Evolutionary conservation across 2,888 invertebrate species (phyloP).

Genomic region (Leptinotarsa rubiginosa): DNA sequence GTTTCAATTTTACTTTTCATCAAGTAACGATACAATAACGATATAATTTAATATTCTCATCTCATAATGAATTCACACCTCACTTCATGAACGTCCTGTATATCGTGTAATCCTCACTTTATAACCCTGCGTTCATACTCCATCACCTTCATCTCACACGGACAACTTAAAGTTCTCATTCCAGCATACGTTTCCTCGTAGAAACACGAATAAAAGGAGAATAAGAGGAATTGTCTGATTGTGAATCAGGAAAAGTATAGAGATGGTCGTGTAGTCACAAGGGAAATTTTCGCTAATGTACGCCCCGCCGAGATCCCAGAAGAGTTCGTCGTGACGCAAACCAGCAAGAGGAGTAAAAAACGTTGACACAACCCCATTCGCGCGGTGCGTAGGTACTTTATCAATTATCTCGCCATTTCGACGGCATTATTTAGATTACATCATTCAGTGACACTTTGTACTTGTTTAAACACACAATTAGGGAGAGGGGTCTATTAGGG

Average conservation of each 20-base stretch:
- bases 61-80: no score
- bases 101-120: no score
- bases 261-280: conserved; percentile 54
- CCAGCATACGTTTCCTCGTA: background rate
- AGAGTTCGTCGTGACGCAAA: conserved; percentile 36
- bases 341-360: conserved; percentile 32
- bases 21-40: no score
- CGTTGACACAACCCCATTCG: conserved; percentile 9
- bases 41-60: no score
- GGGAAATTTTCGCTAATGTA: conserved; percentile 65
- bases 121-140: no score
- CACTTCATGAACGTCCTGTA: no score
- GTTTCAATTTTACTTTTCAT: no score
- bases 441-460: conserved; percentile 45
- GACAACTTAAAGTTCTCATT: no score
- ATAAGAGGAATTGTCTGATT: conserved; percentile 53
- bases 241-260: conserved; percentile 61
- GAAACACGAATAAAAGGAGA: conserved; percentile 32
- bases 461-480: background rate
- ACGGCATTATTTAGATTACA: conserved; percentile 53
- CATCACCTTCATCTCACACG: no score
- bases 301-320: conserved; percentile 43
- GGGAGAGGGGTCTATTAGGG: background rate
- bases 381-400: conserved; percentile 30
- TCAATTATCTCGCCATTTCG: conserved; percentile 59